Conservation (phyloP, 37 sponge, comb jelly and placozoan genomes). For the Halichondria panicea region DNA sequence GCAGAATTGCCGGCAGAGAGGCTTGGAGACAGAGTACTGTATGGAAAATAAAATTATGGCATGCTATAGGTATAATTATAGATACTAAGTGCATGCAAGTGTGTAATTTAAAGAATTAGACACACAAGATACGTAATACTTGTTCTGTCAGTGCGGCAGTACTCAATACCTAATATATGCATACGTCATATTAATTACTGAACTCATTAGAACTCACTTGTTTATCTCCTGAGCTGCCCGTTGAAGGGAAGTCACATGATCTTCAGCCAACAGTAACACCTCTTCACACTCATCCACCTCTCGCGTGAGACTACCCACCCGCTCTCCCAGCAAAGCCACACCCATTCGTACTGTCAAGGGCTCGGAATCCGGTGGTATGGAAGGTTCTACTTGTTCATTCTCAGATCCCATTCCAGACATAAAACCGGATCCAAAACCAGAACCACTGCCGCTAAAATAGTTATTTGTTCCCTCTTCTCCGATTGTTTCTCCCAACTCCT, state of each 20-base stretch:
- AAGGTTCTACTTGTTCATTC: neutral
- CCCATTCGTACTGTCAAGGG: neutral
- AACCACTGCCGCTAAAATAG: neutral
- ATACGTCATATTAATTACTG: too few relatives aligned
- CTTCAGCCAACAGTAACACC: neutral
- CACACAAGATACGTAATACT: too few relatives aligned
- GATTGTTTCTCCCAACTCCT: neutral
- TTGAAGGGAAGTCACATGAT: neutral
- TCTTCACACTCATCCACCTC: neutral
- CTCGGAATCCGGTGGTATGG: too few relatives aligned
- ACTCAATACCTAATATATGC: too few relatives aligned
- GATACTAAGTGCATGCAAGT: too few relatives aligned
- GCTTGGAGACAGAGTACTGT: conserved; percentile 22
- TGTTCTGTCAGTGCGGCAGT: too few relatives aligned
- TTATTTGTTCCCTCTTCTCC: neutral
- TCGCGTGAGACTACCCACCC: conserved; percentile 5
- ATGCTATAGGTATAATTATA: too few relatives aligned
- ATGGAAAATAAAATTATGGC: conserved; percentile 4
- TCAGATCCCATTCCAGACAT: neutral
- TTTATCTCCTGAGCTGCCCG: neutral
- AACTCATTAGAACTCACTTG: conserved; percentile 5
- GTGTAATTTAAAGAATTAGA: too few relatives aligned
- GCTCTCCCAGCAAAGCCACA: neutral
- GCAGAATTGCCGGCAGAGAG: conserved; percentile 6
- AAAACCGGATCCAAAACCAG: neutral